phyloP scores from a whole-genome alignment of 30 jellyfish, hydroid and myxozoan genomes.

The Chironex yamaguchii region DNA sequence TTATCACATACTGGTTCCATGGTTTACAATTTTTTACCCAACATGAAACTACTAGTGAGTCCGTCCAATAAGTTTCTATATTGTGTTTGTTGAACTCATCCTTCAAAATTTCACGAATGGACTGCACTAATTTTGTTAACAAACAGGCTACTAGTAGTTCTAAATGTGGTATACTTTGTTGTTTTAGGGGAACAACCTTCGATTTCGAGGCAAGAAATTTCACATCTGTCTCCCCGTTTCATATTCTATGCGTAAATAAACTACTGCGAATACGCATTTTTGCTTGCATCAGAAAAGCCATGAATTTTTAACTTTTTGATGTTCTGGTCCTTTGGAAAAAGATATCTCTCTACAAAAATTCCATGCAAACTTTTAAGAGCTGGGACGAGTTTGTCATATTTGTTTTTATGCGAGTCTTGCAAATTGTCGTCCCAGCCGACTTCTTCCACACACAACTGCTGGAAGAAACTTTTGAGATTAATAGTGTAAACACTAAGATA shows the following conservation, averaged over 20 bases:
- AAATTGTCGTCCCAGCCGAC: too few species aligned
- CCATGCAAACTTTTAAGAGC: too few species aligned
- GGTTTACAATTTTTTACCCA: conserved; percentile 74
- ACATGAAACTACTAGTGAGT: conserved; percentile 71
- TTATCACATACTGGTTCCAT: conserved; percentile 56
- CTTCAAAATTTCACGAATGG: conserved; percentile 14
- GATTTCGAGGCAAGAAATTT: conserved; percentile 69
- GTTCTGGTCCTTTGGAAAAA: too few species aligned
- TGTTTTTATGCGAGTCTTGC: too few species aligned
- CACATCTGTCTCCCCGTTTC: conserved; percentile 51
- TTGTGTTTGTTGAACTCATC: conserved; percentile 23
- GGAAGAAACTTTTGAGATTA: too few species aligned
- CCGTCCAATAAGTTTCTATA: conserved; percentile 57
- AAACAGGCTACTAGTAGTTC: conserved; percentile 74
- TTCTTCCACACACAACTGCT: too few species aligned
- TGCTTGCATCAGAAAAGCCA: conserved; percentile 74
- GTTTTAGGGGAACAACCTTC: conserved; percentile 71
- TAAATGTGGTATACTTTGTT: conserved; percentile 67
- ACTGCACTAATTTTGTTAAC: conserved; percentile 44
- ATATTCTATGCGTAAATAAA: conserved; percentile 58
- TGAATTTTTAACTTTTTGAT: too few species aligned
- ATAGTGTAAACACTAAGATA: too few species aligned
- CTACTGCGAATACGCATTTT: conserved; percentile 64
- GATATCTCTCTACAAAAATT: too few species aligned
- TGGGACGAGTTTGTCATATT: too few species aligned